Evolutionary conservation across 2,797 vertebrate genomes (phyloP), one percentile per base, ranked within the genome.

Genomic region (Cryptoblepharus egeriae): DNA sequence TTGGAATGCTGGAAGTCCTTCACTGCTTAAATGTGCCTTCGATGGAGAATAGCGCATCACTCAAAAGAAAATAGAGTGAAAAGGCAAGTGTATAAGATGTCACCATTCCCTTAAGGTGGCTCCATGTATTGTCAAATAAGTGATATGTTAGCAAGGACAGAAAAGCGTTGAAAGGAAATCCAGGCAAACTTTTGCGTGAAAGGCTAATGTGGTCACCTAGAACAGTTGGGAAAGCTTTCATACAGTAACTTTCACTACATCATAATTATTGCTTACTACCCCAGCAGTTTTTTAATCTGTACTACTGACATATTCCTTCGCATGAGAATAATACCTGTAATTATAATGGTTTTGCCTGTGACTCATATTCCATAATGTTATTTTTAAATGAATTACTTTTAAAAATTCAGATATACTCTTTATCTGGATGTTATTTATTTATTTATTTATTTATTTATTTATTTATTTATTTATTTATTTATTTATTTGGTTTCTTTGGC

Each of bases 1-100:
- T 96, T 96, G 94, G 93, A 94, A 95, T 96, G 93, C 93, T 90
- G 87, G 90, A 94, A 95, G 93, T 95, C 95, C 95, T 96, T 96
- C 90, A 94, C 89, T 91, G 90, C 95, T 95, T 86, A 90, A 91
- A 94, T 91, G 92, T 90, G 88, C 86, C 89, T 93, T 89, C 76
- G 87, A 82, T 86, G 93, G 92, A 94, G 94, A 96, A 90, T 89
- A 93, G 88, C 91, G 86, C 89, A 88, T 91, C 93, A 92, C 86
- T 91, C 92, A 94, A 95, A 95, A 92, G 91, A 93, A 93, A 94
- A 93, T 79, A 90, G 60, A 91, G 92, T 86, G 82, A 89, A 89
- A 92, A 89, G 76, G 77, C 79, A 86, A 89, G n/a, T 82, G 82
- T 76, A n/a, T 52, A 78, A 26, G 57, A 61, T 52, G 63, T 88